phyloP scores from a whole-genome alignment of 1,140 invertebrate species.

The Dendrolimus kikuchii region DNA sequence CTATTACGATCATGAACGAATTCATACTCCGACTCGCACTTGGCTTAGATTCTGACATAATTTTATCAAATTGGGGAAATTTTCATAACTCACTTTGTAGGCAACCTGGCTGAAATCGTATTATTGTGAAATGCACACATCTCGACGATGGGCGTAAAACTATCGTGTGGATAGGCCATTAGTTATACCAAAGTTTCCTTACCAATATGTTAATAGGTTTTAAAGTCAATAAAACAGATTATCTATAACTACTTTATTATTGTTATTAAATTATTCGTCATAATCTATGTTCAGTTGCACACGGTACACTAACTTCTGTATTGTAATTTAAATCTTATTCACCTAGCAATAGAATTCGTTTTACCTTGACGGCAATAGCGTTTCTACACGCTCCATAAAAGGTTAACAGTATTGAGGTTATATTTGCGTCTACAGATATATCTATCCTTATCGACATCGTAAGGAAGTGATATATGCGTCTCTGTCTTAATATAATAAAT shows the following conservation, averaged over 20 bases:
- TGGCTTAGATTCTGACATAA: too few species aligned
- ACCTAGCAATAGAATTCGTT: constrained; percentile 8
- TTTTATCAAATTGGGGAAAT: too few species aligned
- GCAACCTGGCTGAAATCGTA: too few species aligned
- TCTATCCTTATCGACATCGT: constrained; percentile 15
- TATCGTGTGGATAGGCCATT: too few species aligned
- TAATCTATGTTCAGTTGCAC: constrained; percentile 42
- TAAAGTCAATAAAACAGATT: constrained; percentile 21
- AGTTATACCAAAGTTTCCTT: too few species aligned
- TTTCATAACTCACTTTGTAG: too few species aligned
- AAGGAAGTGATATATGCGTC: too few species aligned
- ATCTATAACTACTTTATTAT: constrained; percentile 29
- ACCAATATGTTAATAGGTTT: constrained; percentile 14
- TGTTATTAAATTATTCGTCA: constrained; percentile 29
- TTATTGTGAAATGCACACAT: too few species aligned
- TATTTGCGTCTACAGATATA: constrained; percentile 22
- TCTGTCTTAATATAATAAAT: too few species aligned
- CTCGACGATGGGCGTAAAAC: too few species aligned
- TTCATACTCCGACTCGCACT: too few species aligned
- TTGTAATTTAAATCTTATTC: constrained; percentile 17
- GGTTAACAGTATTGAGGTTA: constrained; percentile 42
- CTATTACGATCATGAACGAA: too few species aligned
- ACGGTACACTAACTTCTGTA: constrained; percentile 31
- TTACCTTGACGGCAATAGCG: constrained; percentile 17
- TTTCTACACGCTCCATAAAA: constrained; percentile 33